Percentiles rank a stretch among this genome's conserved stretches.
Conservation (phyloP, 2,113 vertebrate genomes). For the Galbula dea region DNA sequence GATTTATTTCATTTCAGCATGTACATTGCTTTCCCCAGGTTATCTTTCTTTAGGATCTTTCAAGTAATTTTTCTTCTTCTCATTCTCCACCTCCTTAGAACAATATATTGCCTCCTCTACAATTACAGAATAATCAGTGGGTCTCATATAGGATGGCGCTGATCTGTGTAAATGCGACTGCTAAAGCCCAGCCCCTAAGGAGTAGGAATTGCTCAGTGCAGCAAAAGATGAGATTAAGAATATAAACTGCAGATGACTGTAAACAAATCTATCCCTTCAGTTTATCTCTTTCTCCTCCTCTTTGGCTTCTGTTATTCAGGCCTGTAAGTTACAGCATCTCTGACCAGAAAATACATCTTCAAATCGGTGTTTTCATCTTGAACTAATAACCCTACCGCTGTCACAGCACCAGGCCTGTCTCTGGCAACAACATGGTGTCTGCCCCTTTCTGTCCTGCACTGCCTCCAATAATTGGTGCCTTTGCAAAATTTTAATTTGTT, state of each 20-base stretch:
- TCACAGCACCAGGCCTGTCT: not conserved
- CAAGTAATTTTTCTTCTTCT: not conserved
- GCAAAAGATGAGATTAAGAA: not conserved
- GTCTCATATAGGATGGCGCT: not conserved
- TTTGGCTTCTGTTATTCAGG: not conserved
- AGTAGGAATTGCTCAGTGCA: not conserved
- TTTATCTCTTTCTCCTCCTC: not conserved
- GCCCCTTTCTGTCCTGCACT: not conserved
- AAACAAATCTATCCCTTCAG: constrained; percentile 15
- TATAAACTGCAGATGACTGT: not conserved
- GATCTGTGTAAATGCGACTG: not conserved
- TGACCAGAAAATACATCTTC: not conserved
- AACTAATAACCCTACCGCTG: not conserved
- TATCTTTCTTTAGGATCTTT: not conserved
- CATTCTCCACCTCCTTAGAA: not conserved
- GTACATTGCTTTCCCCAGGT: not conserved
- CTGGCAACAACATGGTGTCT: not conserved
- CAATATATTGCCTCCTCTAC: not conserved
- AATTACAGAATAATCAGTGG: not conserved
- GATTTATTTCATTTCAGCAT: not conserved
- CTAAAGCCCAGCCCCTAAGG: not conserved
- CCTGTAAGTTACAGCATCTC: not conserved
- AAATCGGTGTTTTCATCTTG: not conserved
- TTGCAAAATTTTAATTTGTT: not conserved
- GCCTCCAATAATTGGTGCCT: not conserved